phyloP scores from a whole-genome alignment of 2,113 vertebrate species.

The Nycticryphes semicollaris region DNA sequence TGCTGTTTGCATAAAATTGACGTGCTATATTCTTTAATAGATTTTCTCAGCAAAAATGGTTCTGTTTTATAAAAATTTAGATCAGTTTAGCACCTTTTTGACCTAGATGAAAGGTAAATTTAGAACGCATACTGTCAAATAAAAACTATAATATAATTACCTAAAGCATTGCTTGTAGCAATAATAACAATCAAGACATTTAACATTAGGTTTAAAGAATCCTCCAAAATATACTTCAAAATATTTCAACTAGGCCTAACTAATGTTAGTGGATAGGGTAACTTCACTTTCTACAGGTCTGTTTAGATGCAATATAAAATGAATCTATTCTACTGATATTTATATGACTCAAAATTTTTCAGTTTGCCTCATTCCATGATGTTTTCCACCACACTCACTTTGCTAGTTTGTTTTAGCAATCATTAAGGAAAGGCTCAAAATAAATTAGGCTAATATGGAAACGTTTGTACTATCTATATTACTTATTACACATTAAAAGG shows the following conservation, averaged over 20 bases:
- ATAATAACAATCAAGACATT: neutral
- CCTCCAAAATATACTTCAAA: neutral
- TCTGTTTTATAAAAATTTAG: neutral
- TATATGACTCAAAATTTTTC: neutral
- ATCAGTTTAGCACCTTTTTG: neutral
- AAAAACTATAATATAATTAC: neutral
- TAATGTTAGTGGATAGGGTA: neutral
- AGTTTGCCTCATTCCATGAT: neutral
- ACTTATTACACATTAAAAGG: neutral
- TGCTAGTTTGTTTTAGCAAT: neutral
- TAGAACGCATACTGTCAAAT: neutral
- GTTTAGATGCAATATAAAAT: neutral
- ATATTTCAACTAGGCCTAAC: neutral
- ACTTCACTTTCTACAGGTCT: neutral
- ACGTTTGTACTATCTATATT: neutral
- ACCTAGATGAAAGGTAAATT: neutral
- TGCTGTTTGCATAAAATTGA: neutral
- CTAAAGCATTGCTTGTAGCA: neutral
- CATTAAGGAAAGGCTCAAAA: neutral
- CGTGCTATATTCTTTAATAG: neutral
- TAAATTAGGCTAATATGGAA: neutral
- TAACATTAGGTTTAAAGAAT: neutral
- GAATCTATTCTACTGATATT: neutral
- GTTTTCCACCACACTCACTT: neutral
- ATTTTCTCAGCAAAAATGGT: neutral